Percentiles rank a stretch among this genome's conserved stretches.
Conservation (phyloP, 2,113 vertebrate species). For the Psettodes erumei region DNA sequence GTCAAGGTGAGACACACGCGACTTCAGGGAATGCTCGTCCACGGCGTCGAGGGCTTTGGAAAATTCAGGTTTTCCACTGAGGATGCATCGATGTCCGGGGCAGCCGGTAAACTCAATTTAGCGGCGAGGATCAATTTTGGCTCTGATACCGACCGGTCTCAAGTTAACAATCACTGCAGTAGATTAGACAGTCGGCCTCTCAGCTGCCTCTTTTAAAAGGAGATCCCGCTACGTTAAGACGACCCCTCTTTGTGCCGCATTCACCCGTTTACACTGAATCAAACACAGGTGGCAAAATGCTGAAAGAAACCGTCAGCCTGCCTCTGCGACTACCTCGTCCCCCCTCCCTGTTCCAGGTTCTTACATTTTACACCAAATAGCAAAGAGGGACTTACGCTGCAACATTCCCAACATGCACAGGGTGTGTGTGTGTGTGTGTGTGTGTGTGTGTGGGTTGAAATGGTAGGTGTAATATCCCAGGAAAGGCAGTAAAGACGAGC, state of each 20-base stretch:
- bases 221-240: neutral
- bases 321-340: no score
- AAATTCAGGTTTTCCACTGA: no score
- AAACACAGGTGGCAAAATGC: no score
- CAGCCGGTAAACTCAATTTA: neutral
- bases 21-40: neutral
- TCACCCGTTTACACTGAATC: neutral
- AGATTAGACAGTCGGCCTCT: constrained; percentile 24
- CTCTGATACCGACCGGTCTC: neutral
- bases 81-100: neutral
- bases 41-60: neutral
- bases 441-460: no score
- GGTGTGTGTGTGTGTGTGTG: no score
- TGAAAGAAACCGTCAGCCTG: no score
- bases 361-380: no score
- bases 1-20: constrained; percentile 3
- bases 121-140: neutral
- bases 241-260: neutral
- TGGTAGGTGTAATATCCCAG: neutral
- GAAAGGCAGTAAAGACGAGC: constrained; percentile 27
- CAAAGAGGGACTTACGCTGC: no score
- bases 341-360: no score
- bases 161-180: neutral
- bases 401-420: no score
- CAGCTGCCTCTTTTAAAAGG: neutral